Evolutionary conservation across 2,888 invertebrate genomes (phyloP).

Genomic region (Drosophila mayaguana): DNA sequence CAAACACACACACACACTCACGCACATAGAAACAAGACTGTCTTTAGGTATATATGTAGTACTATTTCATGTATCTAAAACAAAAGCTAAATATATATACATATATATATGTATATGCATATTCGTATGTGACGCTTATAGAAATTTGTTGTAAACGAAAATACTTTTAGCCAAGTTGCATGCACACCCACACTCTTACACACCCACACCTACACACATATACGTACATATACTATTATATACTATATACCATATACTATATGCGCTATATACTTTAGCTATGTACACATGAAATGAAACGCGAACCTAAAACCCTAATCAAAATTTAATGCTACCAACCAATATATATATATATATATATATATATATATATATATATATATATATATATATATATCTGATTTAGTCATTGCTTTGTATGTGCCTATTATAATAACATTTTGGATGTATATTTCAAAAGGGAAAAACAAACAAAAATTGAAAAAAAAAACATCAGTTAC

Average conservation of each 20-base stretch:
- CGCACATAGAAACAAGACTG: constrained; percentile 78
- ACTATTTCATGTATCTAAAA: constrained; percentile 70
- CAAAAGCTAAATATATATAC: constrained; percentile 44
- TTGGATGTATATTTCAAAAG: constrained; percentile 67
- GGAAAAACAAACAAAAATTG: neutral
- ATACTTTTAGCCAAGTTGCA: constrained; percentile 52
- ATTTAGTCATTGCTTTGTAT: constrained; percentile 79
- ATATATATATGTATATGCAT: constrained; percentile 7
- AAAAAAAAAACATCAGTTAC: constrained; percentile 57
- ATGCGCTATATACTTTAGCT: constrained; percentile 20
- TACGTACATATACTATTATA: constrained; percentile 24
- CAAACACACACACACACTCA: constrained; percentile 43
- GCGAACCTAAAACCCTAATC: constrained; percentile 28
- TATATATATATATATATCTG: constrained; percentile 43
- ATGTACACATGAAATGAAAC: constrained; percentile 21
- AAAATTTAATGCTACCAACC: constrained; percentile 54
- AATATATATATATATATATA: constrained; percentile 24
- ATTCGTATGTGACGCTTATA: constrained; percentile 65
- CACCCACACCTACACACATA: constrained; percentile 21
- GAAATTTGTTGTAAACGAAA: constrained; percentile 68
- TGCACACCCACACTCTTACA: constrained; percentile 22
- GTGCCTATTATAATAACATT: constrained; percentile 73
- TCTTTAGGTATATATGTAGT: constrained; percentile 76
- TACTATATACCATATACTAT: constrained; percentile 23
- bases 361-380: neutral